phyloP scores from a whole-genome alignment of 2,797 vertebrate species.

The Pseudochirops cupreus region DNA sequence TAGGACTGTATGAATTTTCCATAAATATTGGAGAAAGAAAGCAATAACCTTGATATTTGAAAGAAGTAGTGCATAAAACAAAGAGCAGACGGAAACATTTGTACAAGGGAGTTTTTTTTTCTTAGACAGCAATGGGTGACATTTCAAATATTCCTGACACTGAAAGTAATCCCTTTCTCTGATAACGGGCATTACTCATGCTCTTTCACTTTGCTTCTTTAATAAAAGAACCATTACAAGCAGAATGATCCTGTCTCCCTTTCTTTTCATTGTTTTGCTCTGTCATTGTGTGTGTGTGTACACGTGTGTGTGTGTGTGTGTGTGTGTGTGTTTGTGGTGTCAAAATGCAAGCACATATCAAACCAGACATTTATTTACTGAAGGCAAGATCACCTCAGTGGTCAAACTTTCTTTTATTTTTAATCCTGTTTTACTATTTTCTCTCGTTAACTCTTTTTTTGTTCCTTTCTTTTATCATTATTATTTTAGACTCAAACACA shows the following conservation, averaged over 20 bases:
- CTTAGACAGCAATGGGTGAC: constrained; percentile 50
- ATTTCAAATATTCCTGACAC: constrained; percentile 71
- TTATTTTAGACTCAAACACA: no score
- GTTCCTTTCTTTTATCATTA: no score
- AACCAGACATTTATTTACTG: constrained; percentile 23
- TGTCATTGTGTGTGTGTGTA: neutral
- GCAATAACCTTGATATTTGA: constrained; percentile 75
- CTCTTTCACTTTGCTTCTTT: constrained; percentile 67
- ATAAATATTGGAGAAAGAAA: constrained; percentile 80
- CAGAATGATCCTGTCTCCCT: constrained; percentile 44
- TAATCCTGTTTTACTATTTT: neutral
- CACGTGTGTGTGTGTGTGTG: neutral
- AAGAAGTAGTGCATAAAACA: constrained; percentile 77
- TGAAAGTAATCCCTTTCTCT: constrained; percentile 65
- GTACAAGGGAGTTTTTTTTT: constrained; percentile 22
- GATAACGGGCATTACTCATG: constrained; percentile 63
- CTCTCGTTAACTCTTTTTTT: neutral
- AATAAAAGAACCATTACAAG: constrained; percentile 63
- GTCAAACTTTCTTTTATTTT: constrained; percentile 22
- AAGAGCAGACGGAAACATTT: constrained; percentile 59
- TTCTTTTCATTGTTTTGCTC: constrained; percentile 50
- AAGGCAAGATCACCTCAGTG: constrained; percentile 51
- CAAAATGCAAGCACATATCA: neutral
- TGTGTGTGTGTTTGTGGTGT: neutral
- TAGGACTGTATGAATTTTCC: constrained; percentile 75